Conservation (phyloP, 64 coral and sea anemone genomes). For the Pocillopora damicornis region DNA sequence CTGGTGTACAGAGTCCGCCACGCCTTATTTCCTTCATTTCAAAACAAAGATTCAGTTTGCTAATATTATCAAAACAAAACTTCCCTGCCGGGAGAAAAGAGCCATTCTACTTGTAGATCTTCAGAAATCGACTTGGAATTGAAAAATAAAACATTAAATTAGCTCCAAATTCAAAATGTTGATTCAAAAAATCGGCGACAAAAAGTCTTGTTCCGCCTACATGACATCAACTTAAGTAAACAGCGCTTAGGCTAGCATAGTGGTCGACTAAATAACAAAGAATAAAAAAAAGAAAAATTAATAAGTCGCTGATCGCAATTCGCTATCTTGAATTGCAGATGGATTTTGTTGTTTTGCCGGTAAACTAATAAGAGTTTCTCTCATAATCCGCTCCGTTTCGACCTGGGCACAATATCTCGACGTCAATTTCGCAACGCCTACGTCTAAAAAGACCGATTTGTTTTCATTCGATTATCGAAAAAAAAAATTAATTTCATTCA, state of each 20-base stretch:
- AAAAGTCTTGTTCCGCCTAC: background rate
- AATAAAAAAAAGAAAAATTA: background rate
- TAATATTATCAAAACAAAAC: slow-evolving; percentile 23
- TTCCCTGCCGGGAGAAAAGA: background rate
- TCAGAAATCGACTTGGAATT: slow-evolving; percentile 4
- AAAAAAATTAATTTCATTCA: background rate
- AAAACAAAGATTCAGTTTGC: slow-evolving; percentile 8
- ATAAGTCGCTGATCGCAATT: background rate
- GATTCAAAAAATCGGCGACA: background rate
- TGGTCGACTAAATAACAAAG: background rate
- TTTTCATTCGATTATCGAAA: background rate
- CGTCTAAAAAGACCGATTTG: background rate
- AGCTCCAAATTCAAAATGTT: background rate
- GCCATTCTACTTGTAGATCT: background rate
- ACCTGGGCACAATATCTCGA: background rate
- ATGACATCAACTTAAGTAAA: background rate
- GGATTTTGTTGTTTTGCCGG: background rate
- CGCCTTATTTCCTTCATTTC: background rate
- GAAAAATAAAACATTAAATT: background rate
- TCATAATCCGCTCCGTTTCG: background rate
- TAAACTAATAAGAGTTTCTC: slow-evolving; percentile 9
- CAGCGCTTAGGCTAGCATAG: background rate
- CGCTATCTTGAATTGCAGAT: slow-evolving; percentile 5
- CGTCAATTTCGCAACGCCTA: background rate
- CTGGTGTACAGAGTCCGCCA: background rate